Conservation (phyloP, 2,888 invertebrate species). For the Hypselothyrea guttata region DNA sequence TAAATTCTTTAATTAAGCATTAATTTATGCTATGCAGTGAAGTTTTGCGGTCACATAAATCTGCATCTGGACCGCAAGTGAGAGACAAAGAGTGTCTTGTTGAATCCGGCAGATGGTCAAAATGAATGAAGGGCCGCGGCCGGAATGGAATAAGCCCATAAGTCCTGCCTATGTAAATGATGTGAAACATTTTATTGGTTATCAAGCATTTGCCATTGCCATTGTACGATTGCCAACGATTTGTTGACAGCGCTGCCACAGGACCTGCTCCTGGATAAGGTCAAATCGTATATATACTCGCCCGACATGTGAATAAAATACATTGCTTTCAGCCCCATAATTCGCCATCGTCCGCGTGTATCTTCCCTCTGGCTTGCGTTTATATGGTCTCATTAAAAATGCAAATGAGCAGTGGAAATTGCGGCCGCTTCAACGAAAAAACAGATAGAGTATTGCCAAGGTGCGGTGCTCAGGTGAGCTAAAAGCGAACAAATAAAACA, state of each 20-base stretch:
- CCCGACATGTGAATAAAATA: slow-evolving; percentile 16
- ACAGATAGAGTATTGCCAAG: slow-evolving; percentile 21
- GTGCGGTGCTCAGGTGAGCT: slow-evolving; percentile 51
- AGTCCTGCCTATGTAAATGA: slow-evolving; percentile 59
- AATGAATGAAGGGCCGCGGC: slow-evolving; percentile 57
- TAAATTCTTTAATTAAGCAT: slow-evolving; percentile 69
- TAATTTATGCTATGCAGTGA: slow-evolving; percentile 66
- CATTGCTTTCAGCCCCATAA: slow-evolving; percentile 55
- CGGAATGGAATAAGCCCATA: slow-evolving; percentile 43
- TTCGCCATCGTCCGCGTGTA: slow-evolving; percentile 40
- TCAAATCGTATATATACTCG: slow-evolving; percentile 32
- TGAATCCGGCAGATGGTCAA: slow-evolving; percentile 29
- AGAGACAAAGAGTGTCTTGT: slow-evolving; percentile 38
- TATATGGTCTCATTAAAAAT: slow-evolving; percentile 68
- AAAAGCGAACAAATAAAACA: slow-evolving; percentile 29
- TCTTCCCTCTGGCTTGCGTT: slow-evolving; percentile 14
- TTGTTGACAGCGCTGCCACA: slow-evolving; percentile 1
- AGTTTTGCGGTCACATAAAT: slow-evolving; percentile 72
- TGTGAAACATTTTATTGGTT: slow-evolving; percentile 61
- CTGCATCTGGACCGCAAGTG: slow-evolving; percentile 50
- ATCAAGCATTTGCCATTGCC: slow-evolving; percentile 23
- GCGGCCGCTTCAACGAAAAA: slow-evolving; percentile 35
- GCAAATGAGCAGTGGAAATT: slow-evolving; percentile 75
- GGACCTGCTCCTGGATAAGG: neutral
- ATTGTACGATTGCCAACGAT: neutral